phyloP scores from a whole-genome alignment of 2,113 vertebrate genomes.

The Istiophorus platypterus region DNA sequence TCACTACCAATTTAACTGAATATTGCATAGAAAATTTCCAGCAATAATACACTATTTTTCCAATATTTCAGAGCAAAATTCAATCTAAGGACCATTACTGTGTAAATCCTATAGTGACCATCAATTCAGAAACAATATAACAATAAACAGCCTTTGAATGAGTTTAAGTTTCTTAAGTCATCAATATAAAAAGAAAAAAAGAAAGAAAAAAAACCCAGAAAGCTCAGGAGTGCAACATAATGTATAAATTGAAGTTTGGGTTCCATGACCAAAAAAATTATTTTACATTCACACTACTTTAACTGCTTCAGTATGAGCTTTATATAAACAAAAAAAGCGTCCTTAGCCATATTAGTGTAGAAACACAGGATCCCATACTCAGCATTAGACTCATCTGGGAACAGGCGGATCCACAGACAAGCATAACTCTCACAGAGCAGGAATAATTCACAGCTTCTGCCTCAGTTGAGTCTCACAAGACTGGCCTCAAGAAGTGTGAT shows the following conservation, averaged over 20 bases:
- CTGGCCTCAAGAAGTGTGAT: slow-evolving; percentile 81
- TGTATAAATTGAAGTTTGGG: not conserved
- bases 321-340: not conserved
- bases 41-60: not conserved
- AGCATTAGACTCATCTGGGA: slow-evolving; percentile 63
- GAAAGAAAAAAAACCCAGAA: no score
- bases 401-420: slow-evolving; percentile 60
- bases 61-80: not conserved
- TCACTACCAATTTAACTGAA: not conserved
- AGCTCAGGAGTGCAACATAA: not conserved
- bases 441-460: slow-evolving; percentile 77
- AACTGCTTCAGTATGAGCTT: not conserved
- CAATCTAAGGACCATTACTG: not conserved
- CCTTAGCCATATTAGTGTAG: slow-evolving; percentile 35
- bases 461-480: slow-evolving; percentile 79
- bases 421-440: slow-evolving; percentile 72
- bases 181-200: not conserved
- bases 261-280: not conserved
- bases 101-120: not conserved
- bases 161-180: not conserved
- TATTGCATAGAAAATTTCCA: not conserved
- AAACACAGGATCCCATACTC: slow-evolving; percentile 43
- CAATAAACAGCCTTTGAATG: not conserved
- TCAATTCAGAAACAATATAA: not conserved
- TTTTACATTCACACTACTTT: not conserved